phyloP scores from a whole-genome alignment of 2,797 vertebrate species.

The Urocyon cinereoargenteus region DNA sequence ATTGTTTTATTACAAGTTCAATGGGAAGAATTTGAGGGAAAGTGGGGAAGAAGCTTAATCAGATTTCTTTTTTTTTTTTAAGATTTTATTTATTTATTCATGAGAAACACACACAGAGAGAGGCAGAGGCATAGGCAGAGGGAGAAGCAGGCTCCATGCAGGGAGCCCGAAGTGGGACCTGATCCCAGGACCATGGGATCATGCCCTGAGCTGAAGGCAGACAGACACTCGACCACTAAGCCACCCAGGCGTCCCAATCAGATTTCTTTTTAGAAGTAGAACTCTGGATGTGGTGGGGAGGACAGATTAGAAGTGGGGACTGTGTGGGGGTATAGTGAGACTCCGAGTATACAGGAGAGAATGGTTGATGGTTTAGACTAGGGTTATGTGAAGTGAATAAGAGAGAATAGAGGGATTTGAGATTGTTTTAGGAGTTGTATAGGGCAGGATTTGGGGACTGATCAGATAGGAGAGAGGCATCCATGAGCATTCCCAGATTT shows the following conservation, averaged over 20 bases:
- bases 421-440: not conserved
- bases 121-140: no score
- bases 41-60: not conserved
- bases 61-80: not conserved
- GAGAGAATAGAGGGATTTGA: not conserved
- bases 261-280: not conserved
- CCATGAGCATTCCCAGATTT: not conserved
- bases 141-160: no score
- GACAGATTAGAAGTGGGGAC: not conserved
- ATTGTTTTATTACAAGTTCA: not conserved
- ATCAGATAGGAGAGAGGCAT: not conserved
- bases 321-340: not conserved
- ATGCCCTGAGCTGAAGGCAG: no score
- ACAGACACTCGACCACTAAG: no score
- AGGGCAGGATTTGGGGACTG: not conserved
- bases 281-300: not conserved
- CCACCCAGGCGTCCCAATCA: not conserved
- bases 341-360: not conserved
- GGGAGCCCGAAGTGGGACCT: no score
- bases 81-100: no score
- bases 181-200: no score
- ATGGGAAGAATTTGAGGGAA: not conserved
- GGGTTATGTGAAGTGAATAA: not conserved
- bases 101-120: no score
- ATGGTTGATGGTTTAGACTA: not conserved